Conservation (phyloP, 2,888 invertebrate genomes). For the Megastigmus dorsalis region DNA sequence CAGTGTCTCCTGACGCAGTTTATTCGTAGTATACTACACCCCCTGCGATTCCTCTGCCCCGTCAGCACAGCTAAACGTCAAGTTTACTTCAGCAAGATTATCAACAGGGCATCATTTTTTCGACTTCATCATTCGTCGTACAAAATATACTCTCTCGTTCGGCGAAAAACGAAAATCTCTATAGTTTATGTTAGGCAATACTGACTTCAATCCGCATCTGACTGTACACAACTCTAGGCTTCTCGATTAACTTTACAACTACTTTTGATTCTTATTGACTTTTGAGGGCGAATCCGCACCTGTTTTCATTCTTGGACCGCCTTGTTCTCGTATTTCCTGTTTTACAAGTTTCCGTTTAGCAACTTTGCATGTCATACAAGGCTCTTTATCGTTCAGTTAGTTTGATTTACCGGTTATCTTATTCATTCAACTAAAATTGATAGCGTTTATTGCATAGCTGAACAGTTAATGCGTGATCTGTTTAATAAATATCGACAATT, state of each 20-base stretch:
- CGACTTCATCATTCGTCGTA: conserved; percentile 27
- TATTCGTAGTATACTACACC: conserved; percentile 23
- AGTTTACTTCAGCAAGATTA: conserved; percentile 10
- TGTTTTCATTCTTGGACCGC: not conserved
- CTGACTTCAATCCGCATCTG: conserved; percentile 39
- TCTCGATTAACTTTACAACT: conserved; percentile 36
- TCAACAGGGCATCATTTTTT: conserved; percentile 30
- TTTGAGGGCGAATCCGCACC: conserved; percentile 20
- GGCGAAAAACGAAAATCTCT: conserved; percentile 42
- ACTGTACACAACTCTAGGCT: conserved; percentile 42
- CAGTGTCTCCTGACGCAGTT: conserved; percentile 14
- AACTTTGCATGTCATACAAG: not conserved
- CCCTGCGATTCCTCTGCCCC: conserved; percentile 36
- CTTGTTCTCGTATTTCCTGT: not conserved
- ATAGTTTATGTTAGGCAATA: conserved; percentile 48
- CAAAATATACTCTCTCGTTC: conserved; percentile 51
- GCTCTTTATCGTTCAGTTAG: too few relatives aligned
- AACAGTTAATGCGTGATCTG: not conserved
- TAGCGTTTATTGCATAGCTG: not conserved
- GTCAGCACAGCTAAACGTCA: conserved; percentile 24
- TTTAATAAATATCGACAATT: too few relatives aligned
- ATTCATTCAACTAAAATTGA: too few relatives aligned
- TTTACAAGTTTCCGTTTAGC: not conserved
- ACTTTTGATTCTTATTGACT: conserved; percentile 51
- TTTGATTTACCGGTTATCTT: too few relatives aligned